Evolutionary conservation across 1,140 invertebrate genomes (phyloP).

Genomic region (Nylanderia fulva): DNA sequence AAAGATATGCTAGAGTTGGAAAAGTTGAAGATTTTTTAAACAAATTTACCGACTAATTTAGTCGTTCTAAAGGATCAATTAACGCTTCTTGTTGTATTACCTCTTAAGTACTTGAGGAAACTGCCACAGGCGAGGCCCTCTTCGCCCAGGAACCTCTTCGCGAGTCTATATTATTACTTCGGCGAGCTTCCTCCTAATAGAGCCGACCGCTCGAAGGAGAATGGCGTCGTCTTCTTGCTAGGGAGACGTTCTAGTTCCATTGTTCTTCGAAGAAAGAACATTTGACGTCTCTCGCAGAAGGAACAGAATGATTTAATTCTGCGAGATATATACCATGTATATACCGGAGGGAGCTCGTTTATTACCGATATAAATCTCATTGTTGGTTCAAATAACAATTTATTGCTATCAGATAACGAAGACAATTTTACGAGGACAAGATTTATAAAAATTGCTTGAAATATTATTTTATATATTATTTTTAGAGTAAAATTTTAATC

Average conservation of each 20-base stretch:
- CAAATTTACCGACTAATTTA: slow-evolving; percentile 55
- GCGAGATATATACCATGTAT: background rate
- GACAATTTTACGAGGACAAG: background rate
- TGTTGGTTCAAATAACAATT: background rate
- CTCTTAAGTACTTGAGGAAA: slow-evolving; percentile 56
- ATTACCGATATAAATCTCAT: slow-evolving; percentile 9
- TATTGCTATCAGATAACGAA: slow-evolving; percentile 14
- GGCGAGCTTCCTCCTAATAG: slow-evolving; percentile 52
- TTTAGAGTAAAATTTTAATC: background rate
- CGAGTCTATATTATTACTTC: slow-evolving; percentile 53
- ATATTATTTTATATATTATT: slow-evolving; percentile 5
- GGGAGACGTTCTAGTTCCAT: slow-evolving; percentile 43
- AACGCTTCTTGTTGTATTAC: slow-evolving; percentile 60
- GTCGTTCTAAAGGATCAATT: slow-evolving; percentile 55
- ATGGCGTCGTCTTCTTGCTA: slow-evolving; percentile 55
- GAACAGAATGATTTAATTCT: slow-evolving; percentile 46
- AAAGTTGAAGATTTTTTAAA: slow-evolving; percentile 30
- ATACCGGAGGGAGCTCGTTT: background rate
- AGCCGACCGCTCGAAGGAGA: slow-evolving; percentile 53
- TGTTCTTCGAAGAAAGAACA: slow-evolving; percentile 55
- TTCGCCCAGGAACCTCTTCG: slow-evolving; percentile 28
- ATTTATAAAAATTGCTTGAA: background rate
- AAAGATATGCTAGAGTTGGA: background rate
- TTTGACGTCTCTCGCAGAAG: slow-evolving; percentile 42
- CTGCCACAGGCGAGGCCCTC: slow-evolving; percentile 34